phyloP scores from a whole-genome alignment of 2,888 invertebrate species.

The Gari tellinella region DNA sequence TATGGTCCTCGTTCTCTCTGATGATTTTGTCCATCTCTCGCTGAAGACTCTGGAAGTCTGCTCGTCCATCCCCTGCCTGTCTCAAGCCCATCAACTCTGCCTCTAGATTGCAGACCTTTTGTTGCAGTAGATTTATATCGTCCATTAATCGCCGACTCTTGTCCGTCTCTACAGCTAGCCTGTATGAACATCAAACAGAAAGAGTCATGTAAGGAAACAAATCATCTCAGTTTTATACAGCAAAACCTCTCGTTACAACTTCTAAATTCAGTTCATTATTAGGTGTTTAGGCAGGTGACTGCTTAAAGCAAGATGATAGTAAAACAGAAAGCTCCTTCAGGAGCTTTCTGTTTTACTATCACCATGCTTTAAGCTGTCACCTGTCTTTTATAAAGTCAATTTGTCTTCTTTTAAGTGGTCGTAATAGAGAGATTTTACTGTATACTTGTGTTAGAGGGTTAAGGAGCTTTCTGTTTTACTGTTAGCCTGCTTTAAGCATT shows the following conservation, averaged over 20 bases:
- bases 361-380: no score
- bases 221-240: not conserved
- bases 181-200: constrained; percentile 28
- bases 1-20: constrained; percentile 76
- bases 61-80: constrained; percentile 62
- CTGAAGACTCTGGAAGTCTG: constrained; percentile 69
- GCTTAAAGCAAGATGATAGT: no score
- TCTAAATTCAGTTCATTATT: no score
- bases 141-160: constrained; percentile 73
- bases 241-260: not conserved
- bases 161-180: constrained; percentile 73
- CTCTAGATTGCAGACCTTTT: constrained; percentile 64
- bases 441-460: no score
- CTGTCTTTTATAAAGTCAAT: no score
- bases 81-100: constrained; percentile 68
- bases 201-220: not conserved
- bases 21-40: constrained; percentile 73
- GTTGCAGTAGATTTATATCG: constrained; percentile 72
- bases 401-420: no score
- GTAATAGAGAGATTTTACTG: no score
- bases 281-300: no score
- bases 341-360: no score
- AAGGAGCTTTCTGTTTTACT: no score
- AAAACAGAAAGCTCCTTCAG: no score
- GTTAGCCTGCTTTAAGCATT: no score